Conservation (phyloP, 2,888 invertebrate species). For the Thecophora atra region DNA sequence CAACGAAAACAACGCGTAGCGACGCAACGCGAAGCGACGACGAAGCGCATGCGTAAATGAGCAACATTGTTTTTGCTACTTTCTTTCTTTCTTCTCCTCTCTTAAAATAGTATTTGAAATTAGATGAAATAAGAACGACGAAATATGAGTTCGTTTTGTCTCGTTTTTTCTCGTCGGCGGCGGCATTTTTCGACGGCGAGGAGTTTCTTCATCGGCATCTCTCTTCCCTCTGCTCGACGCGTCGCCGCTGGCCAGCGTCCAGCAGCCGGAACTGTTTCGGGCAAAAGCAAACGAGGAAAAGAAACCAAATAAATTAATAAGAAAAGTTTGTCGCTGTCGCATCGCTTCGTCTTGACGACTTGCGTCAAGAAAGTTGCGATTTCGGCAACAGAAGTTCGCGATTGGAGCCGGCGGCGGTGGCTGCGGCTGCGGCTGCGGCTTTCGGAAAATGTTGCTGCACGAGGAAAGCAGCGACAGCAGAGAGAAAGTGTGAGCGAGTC, state of each 20-base stretch:
- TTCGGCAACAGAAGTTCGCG: slow-evolving; percentile 27
- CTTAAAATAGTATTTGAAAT: no score
- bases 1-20: slow-evolving; percentile 5
- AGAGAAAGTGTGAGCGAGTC: slow-evolving; percentile 60
- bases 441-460: slow-evolving; percentile 17
- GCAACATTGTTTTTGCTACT: background rate
- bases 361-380: slow-evolving; percentile 36
- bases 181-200: no score
- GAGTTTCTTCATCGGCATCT: background rate
- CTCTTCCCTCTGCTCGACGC: background rate
- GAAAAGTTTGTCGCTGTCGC: no score
- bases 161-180: background rate
- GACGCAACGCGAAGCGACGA: background rate
- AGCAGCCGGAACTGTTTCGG: slow-evolving; percentile 23
- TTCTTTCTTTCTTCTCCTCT: background rate
- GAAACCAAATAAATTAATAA: slow-evolving; percentile 13
- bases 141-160: background rate
- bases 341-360: slow-evolving; percentile 25
- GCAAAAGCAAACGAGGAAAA: slow-evolving; percentile 19
- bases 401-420: background rate
- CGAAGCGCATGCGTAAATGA: background rate
- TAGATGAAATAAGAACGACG: no score
- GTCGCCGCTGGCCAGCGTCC: slow-evolving; percentile 3
- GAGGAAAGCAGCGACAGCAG: slow-evolving; percentile 41
- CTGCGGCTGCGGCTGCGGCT: background rate